Base-by-base conservation (phyloP, 2,888 invertebrate genomes). In the Strigamia transsilvanica region DNA sequence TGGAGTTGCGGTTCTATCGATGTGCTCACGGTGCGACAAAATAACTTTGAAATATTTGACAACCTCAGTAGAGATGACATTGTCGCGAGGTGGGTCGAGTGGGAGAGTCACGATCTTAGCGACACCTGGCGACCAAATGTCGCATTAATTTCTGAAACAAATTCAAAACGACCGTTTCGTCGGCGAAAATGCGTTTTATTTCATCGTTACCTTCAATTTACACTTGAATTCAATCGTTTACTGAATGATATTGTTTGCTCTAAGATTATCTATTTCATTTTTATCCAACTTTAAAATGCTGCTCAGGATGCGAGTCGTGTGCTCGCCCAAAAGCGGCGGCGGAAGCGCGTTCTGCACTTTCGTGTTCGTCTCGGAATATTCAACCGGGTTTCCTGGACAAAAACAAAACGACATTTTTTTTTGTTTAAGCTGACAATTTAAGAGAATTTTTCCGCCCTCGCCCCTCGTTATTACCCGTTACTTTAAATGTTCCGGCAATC, bases 1-100 rank as follows among this genome's bases (percentile, higher is more conserved):
- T 86, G 85, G 2, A 66, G 61, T 21, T 66, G 18, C 12, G 18
- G 1, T 12, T 66, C 61, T 21, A 66, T 18, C 4, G 61, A n/a
- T n/a, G 61, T 66, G 61, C 61, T 66, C 15, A 51, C 51, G 12
- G 15, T 18, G 5, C 51, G 51, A 18, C 13, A 2, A 18, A 51
- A 18, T 18, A 51, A 18, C 38, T 38, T 38, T 6, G 38, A 9
- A 4, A 38, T 38, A 10, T 6, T 38, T 38, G 38, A 38, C 38
- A 38, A 2, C 38, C 38, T 38, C 10, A 38, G 6, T 38, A 38
- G 6, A 38, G 38, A 38, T 38, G 38, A 38, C 38, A 38, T 38
- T 38, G 38, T 27, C 27, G 27, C 27, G 27, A 3, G 2, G 3
- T 3, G 27, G 3, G 27, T 27, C 27, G 3, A 27, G 27, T 38